Percentiles rank a stretch among this genome's conserved stretches.
Conservation (phyloP, 2,113 vertebrate genomes). For the Ageneiosus marmoratus region DNA sequence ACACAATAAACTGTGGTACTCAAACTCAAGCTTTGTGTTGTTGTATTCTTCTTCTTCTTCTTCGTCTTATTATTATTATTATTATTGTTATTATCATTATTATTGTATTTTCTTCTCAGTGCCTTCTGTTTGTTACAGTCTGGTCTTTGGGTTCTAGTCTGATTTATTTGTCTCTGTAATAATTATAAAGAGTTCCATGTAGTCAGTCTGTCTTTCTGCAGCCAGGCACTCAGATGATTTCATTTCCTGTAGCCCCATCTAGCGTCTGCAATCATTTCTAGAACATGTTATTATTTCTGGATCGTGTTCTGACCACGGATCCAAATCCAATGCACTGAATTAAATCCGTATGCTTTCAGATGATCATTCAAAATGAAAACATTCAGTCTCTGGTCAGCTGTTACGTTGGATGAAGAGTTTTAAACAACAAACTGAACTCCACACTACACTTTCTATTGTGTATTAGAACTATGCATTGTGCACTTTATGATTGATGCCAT, state of each 20-base stretch:
- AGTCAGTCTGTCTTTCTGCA: neutral
- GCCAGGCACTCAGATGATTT: neutral
- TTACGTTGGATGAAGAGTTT: no score
- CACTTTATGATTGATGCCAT: no score
- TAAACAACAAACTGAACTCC: no score
- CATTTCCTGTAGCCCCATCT: neutral
- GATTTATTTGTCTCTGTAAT: neutral
- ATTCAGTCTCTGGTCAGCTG: no score
- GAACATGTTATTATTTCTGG: neutral
- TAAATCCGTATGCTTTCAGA: no score
- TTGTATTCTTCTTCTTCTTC: neutral
- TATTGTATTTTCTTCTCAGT: neutral
- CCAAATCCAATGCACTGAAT: neutral
- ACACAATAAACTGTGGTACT: constrained; percentile 19
- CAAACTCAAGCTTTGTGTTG: neutral
- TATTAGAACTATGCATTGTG: no score
- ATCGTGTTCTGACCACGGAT: neutral
- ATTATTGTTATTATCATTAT: no score
- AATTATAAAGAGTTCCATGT: neutral
- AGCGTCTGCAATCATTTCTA: neutral
- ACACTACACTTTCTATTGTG: no score
- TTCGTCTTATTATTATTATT: no score
- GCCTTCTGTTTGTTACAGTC: neutral
- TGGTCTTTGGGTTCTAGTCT: neutral
- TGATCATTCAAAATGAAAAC: no score